Evolutionary conservation across 2,888 invertebrate species (phyloP), one percentile per base, ranked within the genome.

Genomic region (Entomobrya multifasciata): DNA sequence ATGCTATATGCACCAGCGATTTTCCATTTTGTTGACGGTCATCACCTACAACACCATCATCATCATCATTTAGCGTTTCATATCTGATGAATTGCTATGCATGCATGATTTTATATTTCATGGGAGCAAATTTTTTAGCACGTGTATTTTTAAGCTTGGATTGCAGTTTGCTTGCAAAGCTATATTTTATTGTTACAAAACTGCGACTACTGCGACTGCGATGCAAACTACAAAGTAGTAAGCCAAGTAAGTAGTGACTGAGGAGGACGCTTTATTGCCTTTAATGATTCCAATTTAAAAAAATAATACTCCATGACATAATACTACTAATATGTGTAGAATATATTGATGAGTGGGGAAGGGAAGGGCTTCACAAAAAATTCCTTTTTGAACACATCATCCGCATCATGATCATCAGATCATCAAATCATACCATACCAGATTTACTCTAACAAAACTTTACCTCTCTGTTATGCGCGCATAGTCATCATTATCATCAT

Each of bases 261-360:
- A 36, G 36, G 20, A 55, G 55, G 20, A 22, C 57, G 57, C 57
- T 57, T 57, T 57, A 57, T 5, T 57, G 22, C 22, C 20, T 55
- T 5, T 57, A 20, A 57, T 57, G 57, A 10, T 57, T 25, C 22
- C 57, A 57, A 57, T 57, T 57, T 57, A 22, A 22, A 57, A 41
- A 55, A 55, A 55, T 55, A 55, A 55, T 20, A 57, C 57, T 57
- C 57, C 57, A 57, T 57, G 57, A 57, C 57, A 57, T 57, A 20
- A 57, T 13, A 22, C 25, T 8, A 55, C 15, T 49, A 8, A 49
- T 15, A 3, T 3, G 13, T 49, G 49, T 49, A n/a, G 8, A 10
- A 44, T 8, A 36, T 36, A 36, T 36, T 36, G 36, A 6, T 6
- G 36, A 36, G 36, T 6, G 36, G 8, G 5, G 44, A 6, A 15